These are phyloP conservation scores for Notoglanidium macrostoma DNA, from an alignment of 2,797 vertebrate species.

Conservation along the genomic window DNA sequence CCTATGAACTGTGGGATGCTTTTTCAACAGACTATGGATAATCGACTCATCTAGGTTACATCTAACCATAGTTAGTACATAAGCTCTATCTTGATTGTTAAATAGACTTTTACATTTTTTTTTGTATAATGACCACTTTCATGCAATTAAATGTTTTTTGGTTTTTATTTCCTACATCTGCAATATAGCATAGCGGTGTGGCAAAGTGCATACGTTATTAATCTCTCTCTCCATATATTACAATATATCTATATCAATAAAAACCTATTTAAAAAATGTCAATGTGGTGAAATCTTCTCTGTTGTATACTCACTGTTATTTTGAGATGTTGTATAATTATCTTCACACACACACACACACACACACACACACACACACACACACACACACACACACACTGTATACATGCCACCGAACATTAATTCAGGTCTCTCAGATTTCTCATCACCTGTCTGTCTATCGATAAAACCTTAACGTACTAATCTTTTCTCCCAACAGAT, in stretches of 20 bases:
- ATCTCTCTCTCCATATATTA: background rate
- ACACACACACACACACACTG: too few relatives aligned
- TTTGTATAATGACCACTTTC: background rate
- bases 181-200: background rate
- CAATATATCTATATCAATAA: background rate
- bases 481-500: slow-evolving; percentile 77
- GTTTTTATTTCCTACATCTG: background rate
- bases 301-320: background rate
- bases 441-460: background rate
- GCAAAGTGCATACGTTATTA: background rate
- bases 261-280: background rate
- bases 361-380: too few relatives aligned
- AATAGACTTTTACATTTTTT: background rate
- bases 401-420: background rate
- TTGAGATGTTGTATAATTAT: background rate
- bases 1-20: background rate
- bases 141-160: background rate
- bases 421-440: background rate
- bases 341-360: background rate
- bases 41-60: background rate
- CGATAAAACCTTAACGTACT: background rate
- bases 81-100: background rate
- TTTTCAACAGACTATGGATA: background rate
- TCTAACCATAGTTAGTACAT: background rate
- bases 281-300: background rate